Base-by-base conservation (phyloP, 2,888 invertebrate genomes). In the Marronus borbonicus region DNA sequence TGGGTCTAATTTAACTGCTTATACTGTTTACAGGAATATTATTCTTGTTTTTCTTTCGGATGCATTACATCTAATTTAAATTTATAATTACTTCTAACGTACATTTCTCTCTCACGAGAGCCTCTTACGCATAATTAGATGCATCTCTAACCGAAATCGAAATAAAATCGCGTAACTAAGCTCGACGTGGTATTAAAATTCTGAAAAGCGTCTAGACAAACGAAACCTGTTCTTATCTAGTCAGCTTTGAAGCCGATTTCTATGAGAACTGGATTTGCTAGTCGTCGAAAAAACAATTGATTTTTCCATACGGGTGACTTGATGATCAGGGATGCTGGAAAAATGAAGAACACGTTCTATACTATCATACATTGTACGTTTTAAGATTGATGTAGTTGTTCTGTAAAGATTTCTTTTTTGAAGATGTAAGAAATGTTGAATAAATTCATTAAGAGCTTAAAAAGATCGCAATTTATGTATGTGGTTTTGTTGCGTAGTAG, bases 201-300 rank as follows among this genome's bases (percentile, higher is more conserved):
- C 44, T 44, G 24, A 44, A 60, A 60, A 60, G 24, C 24, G 44
- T n/a, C 72, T 74, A 74, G 76, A 76, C 68, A 76, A 76, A 58
- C 36, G 10, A 66, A 76, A 76, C 76, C 76, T 76, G 76, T 76
- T 76, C 55, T 68, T 76, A 58, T 76, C 76, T 76, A 68, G 76
- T 68, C 17, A 31, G n/a, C 44, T 66, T 12, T 66, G 60, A 44
- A 74, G 24, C 60, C 20, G 20, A 68, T 58, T 68, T 68, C 58
- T 65, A 68, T 66, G 55, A 36, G 76, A 76, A 65, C 76, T 55
- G 52, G 76, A 76, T 66, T 64, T 64, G 20, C 44, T 76, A 31
- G 50, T 31, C 36, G 58, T 28, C 44, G 36, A 58, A 66, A 68
- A 76, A 68, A 76, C 66, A 55, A 58, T 39, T 55, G 76, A 58